Evolutionary conservation across 2,113 vertebrate genomes (phyloP).

Genomic region (Calyptommatus sinebrachiatus): DNA sequence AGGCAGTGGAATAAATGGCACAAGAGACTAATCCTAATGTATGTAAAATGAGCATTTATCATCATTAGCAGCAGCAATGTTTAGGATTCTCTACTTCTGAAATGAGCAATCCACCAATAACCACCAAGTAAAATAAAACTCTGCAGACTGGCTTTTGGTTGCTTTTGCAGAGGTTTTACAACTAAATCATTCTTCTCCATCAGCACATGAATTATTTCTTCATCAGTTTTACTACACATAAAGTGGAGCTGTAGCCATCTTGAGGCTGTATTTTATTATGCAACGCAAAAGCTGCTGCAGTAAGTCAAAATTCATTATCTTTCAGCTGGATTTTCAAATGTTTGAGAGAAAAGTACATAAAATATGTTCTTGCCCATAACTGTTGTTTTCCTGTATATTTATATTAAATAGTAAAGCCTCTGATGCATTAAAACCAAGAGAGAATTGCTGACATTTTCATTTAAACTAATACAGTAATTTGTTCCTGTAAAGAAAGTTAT

Average conservation of each 20-base stretch:
- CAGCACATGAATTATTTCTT: not conserved
- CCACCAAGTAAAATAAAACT: constrained; percentile 5
- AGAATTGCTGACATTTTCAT: not conserved
- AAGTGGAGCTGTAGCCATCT: rapidly evolving
- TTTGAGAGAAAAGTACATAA: not conserved
- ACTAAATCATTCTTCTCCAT: not conserved
- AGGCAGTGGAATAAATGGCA: no score
- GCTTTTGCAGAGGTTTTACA: not conserved
- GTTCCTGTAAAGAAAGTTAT: not conserved
- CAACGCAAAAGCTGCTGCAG: constrained; percentile 1
- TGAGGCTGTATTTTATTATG: not conserved
- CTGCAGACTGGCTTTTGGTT: not conserved
- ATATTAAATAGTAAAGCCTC: constrained; percentile 5
- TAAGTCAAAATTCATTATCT: not conserved
- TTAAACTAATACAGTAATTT: constrained; percentile 6
- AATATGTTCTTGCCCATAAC: not conserved
- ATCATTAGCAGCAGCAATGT: not conserved
- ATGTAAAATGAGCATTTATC: not conserved
- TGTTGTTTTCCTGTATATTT: not conserved
- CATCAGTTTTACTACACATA: not conserved
- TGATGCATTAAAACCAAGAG: constrained; percentile 4
- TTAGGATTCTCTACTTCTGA: not conserved
- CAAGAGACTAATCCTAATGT: no score
- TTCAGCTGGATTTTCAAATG: constrained; percentile 10
- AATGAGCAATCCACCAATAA: not conserved